Evolutionary conservation across 2,888 invertebrate genomes (phyloP).

Genomic region (Acronicta psi): DNA sequence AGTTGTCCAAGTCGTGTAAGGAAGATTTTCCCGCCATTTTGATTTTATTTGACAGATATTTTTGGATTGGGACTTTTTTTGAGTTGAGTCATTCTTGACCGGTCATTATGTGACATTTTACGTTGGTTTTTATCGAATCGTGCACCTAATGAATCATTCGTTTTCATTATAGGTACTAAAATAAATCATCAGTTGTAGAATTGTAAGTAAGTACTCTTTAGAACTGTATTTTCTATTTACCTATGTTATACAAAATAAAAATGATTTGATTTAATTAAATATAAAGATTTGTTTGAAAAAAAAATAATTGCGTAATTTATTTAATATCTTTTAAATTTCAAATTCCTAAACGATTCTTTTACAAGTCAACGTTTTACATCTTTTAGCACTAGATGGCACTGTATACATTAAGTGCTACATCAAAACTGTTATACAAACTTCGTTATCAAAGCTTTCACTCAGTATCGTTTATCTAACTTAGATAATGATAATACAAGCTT

Average conservation of each 20-base stretch:
- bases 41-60: slow-evolving; percentile 42
- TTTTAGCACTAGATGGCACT: background rate
- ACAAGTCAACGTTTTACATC: background rate
- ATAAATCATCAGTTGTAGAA: too few relatives aligned
- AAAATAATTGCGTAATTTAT: too few relatives aligned
- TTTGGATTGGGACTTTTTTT: slow-evolving; percentile 26
- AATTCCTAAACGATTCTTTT: background rate
- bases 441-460: slow-evolving; percentile 84
- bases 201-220: too few relatives aligned
- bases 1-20: slow-evolving; percentile 67
- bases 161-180: too few relatives aligned
- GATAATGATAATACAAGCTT: slow-evolving; percentile 83
- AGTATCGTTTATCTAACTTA: slow-evolving; percentile 78
- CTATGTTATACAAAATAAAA: too few relatives aligned
- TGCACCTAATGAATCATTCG: background rate
- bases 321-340: too few relatives aligned
- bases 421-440: slow-evolving; percentile 56
- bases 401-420: slow-evolving; percentile 25
- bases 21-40: slow-evolving; percentile 56
- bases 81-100: slow-evolving; percentile 33
- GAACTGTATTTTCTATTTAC: too few relatives aligned
- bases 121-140: background rate
- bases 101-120: background rate
- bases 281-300: too few relatives aligned
- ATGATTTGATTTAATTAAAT: background rate